phyloP scores from a whole-genome alignment of 2,797 vertebrate genomes.

The Furcifer pardalis region DNA sequence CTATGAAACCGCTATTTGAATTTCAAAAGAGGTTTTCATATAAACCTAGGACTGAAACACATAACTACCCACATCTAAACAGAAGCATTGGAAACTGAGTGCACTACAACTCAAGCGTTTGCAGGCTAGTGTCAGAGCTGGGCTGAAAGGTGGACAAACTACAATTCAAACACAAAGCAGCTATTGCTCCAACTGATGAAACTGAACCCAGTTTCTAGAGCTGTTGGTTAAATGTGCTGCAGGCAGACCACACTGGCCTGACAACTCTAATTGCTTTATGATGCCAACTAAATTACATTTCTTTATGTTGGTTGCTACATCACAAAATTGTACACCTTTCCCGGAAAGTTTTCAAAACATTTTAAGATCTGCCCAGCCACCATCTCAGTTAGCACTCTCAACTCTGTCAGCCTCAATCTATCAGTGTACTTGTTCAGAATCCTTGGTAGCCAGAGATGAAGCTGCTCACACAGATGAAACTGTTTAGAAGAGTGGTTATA shows the following conservation, averaged over 20 bases:
- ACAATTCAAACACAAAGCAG: not conserved
- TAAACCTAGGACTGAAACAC: not conserved
- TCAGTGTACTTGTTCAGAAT: not conserved
- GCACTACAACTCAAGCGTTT: not conserved
- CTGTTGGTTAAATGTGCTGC: not conserved
- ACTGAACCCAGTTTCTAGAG: not conserved
- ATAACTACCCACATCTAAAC: not conserved
- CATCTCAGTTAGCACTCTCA: not conserved
- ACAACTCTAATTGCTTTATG: not conserved
- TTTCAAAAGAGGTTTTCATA: not conserved
- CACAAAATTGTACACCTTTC: not conserved
- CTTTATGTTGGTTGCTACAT: too few relatives aligned
- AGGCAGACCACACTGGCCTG: not conserved
- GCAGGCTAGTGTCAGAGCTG: not conserved
- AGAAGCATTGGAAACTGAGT: not conserved
- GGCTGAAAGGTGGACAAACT: not conserved
- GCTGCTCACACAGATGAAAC: not conserved
- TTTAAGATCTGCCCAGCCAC: not conserved
- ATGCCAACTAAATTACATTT: not conserved
- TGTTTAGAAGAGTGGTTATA: not conserved
- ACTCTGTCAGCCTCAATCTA: not conserved
- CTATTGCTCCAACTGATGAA: not conserved
- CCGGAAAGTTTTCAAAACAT: not conserved
- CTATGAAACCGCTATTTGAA: not conserved
- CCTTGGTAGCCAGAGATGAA: not conserved